phyloP scores from a whole-genome alignment of 2,888 invertebrate species.

The Mesorhabditis spiculigera region DNA sequence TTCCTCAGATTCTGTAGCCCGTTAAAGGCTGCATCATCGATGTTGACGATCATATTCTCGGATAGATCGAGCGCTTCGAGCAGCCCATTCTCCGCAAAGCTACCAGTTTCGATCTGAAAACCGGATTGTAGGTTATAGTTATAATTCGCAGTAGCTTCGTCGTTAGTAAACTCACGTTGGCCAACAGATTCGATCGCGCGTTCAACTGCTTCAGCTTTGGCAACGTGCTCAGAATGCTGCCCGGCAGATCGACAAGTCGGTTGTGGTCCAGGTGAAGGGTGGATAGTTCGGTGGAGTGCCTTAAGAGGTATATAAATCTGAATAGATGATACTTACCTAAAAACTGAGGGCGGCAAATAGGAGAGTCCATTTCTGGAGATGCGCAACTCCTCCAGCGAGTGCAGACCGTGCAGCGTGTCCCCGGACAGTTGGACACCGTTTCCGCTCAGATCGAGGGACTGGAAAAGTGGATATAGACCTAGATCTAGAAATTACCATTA shows the following conservation, averaged over 20 bases:
- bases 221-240: constrained; percentile 22
- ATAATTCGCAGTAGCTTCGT: background rate
- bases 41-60: constrained; percentile 33
- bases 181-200: constrained; percentile 24
- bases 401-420: constrained; percentile 27
- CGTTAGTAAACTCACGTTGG: constrained; percentile 21
- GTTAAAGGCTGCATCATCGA: constrained; percentile 32
- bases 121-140: background rate
- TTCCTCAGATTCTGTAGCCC: constrained; percentile 25
- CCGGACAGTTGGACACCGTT: constrained; percentile 33
- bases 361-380: constrained; percentile 27
- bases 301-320: background rate
- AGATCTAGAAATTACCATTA: background rate
- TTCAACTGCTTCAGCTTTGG: constrained; percentile 18
- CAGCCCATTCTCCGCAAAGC: constrained; percentile 28
- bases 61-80: constrained; percentile 25
- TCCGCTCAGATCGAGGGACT: constrained; percentile 27
- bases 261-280: constrained; percentile 27
- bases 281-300: background rate
- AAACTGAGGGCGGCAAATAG: constrained; percentile 33
- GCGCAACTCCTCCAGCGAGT: constrained; percentile 19
- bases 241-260: constrained; percentile 31
- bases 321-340: constrained; percentile 19
- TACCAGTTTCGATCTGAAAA: constrained; percentile 39
- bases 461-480: constrained; percentile 12